Evolutionary conservation across 2,113 vertebrate species (phyloP).

Genomic region (Paraplagusia blochii): DNA sequence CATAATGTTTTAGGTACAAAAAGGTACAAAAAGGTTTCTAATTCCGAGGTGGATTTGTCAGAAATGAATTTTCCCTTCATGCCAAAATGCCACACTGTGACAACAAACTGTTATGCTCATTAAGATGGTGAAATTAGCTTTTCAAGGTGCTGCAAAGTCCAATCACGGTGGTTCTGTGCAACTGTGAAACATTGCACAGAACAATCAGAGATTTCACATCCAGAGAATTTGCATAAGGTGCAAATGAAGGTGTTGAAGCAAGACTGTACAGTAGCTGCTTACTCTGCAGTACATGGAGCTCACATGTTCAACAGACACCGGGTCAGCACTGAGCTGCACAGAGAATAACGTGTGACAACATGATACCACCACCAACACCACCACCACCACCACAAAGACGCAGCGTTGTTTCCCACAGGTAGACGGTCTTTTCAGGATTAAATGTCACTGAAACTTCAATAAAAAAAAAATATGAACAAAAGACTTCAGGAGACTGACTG

Average conservation of each 20-base stretch:
- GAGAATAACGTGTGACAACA: not conserved
- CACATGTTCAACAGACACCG: not conserved
- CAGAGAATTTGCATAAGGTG: not conserved
- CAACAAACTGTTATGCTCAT: conserved; percentile 38
- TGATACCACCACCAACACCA: not conserved
- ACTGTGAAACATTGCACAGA: not conserved
- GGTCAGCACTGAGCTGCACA: not conserved
- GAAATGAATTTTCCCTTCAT: conserved; percentile 41
- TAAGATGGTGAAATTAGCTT: conserved; percentile 41
- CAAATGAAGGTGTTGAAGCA: not conserved
- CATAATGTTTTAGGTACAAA: conserved; percentile 16
- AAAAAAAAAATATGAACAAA: not conserved
- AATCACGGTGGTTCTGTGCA: too few relatives aligned
- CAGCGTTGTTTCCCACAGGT: not conserved
- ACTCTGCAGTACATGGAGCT: not conserved
- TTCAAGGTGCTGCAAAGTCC: conserved; percentile 30
- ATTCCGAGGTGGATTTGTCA: conserved; percentile 38
- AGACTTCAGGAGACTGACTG: not conserved
- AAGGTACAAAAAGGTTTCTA: conserved; percentile 37
- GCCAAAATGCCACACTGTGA: conserved; percentile 41
- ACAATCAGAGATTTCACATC: conserved; percentile 13
- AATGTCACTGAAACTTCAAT: not conserved
- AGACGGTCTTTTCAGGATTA: conserved; percentile 1
- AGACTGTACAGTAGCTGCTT: not conserved
- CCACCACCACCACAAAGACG: not conserved